phyloP scores from a whole-genome alignment of 2,888 invertebrate genomes.

The Sclerodermus sp. region DNA sequence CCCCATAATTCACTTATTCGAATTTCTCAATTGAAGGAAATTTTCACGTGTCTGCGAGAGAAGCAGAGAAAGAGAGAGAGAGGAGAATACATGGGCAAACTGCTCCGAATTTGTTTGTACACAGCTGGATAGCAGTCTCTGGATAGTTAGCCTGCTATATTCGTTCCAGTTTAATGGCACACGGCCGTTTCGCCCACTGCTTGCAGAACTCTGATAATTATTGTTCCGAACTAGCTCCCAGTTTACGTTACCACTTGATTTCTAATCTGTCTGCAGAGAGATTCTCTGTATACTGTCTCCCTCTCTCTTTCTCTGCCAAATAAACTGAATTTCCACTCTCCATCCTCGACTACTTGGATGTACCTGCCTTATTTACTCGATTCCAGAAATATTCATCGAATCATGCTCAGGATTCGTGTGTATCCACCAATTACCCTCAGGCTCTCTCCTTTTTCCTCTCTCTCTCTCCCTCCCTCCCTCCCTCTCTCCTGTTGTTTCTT shows the following conservation, averaged over 20 bases:
- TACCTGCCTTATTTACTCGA: no score
- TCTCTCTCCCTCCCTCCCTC: conserved; percentile 3
- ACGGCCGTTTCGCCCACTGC: conserved; percentile 35
- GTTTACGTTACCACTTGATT: conserved; percentile 26
- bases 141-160: conserved; percentile 32
- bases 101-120: conserved; percentile 30
- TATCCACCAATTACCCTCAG: neutral
- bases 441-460: neutral
- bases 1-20: no score
- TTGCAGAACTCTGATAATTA: conserved; percentile 49
- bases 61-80: neutral
- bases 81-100: neutral
- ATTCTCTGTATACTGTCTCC: conserved; percentile 1
- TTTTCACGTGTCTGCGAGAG: no score
- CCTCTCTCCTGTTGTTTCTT: no score
- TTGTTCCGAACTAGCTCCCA: conserved; percentile 43
- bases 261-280: neutral
- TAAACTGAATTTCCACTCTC: no score
- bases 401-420: neutral
- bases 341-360: no score
- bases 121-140: conserved; percentile 22
- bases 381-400: no score
- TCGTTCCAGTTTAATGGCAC: conserved; percentile 33
- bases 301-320: conserved; percentile 12
- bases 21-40: no score